These are phyloP conservation scores for Melanostoma scalare DNA, from an alignment of 2,888 invertebrate species.

Conservation along the genomic window DNA sequence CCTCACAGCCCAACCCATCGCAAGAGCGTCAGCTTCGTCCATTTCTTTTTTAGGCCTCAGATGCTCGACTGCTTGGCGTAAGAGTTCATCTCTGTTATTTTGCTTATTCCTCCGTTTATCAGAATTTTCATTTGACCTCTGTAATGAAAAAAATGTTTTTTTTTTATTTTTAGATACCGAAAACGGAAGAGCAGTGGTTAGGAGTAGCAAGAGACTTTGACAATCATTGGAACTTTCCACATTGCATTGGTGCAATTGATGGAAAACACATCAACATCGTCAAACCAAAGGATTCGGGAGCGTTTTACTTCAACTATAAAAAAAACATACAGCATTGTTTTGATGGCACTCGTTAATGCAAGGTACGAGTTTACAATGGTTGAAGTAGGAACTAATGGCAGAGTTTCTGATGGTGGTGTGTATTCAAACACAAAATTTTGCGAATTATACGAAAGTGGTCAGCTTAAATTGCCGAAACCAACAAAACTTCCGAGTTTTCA, in stretches of 20 bases:
- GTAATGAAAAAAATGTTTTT: too few species aligned
- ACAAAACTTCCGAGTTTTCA: not conserved
- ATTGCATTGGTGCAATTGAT: slow-evolving; percentile 21
- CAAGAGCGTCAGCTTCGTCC: not conserved
- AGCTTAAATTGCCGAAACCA: slow-evolving; percentile 37
- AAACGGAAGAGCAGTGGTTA: slow-evolving; percentile 21
- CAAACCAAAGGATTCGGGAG: slow-evolving; percentile 34
- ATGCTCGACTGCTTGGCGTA: too few species aligned
- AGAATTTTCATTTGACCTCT: too few species aligned
- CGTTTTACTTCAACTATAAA: slow-evolving; percentile 35
- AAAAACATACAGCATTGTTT: slow-evolving; percentile 38
- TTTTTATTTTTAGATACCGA: too few species aligned
- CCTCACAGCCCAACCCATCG: too few species aligned
- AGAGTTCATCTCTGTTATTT: too few species aligned
- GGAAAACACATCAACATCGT: slow-evolving; percentile 7
- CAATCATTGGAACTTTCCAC: slow-evolving; percentile 28
- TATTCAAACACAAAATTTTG: slow-evolving; percentile 42
- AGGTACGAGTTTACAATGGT: slow-evolving; percentile 48
- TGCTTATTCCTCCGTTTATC: too few species aligned
- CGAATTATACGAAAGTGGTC: not conserved
- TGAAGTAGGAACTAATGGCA: slow-evolving; percentile 51
- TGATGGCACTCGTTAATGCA: slow-evolving; percentile 59
- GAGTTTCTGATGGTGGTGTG: slow-evolving; percentile 57
- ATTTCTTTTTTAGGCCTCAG: too few species aligned
- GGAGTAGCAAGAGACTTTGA: slow-evolving; percentile 4